A percentile compares a stretch with the other conserved stretches of the same genome.
phyloP scores from a whole-genome alignment of 1,140 invertebrate species.

The Idris sp. region DNA sequence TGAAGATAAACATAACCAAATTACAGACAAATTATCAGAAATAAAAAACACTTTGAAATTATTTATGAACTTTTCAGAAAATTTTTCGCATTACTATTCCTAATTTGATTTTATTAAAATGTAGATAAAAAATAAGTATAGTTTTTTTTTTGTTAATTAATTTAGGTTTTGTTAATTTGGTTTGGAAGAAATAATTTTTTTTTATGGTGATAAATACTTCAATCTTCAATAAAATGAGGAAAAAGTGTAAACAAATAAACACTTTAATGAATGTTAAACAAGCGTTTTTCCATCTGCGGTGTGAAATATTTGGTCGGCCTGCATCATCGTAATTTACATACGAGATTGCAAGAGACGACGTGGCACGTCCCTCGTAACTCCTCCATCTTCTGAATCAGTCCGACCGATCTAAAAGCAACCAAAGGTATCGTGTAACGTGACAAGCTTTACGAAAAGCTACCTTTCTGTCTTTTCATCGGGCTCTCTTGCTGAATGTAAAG shows the following conservation, averaged over 20 bases:
- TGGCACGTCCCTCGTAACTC: conserved; percentile 66
- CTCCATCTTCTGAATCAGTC: conserved; percentile 65
- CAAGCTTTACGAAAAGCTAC: conserved; percentile 62
- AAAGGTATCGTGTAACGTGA: conserved; percentile 70
- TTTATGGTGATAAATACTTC: too few relatives aligned
- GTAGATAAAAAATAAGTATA: too few relatives aligned
- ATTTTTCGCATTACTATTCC: too few relatives aligned
- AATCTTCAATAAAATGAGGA: neutral
- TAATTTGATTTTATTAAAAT: too few relatives aligned
- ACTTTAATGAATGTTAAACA: conserved; percentile 62
- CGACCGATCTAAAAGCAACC: conserved; percentile 54
- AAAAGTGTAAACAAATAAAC: conserved; percentile 31
- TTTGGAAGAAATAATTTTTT: too few relatives aligned
- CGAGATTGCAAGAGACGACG: conserved; percentile 69
- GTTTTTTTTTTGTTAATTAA: too few relatives aligned
- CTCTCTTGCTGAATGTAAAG: conserved; percentile 31
- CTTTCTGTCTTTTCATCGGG: conserved; percentile 29
- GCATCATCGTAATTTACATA: conserved; percentile 70
- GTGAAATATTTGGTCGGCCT: conserved; percentile 56
- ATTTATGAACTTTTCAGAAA: too few relatives aligned
- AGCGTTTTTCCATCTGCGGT: conserved; percentile 65
- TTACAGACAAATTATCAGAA: too few relatives aligned
- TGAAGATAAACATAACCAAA: too few relatives aligned
- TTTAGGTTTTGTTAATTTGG: too few relatives aligned
- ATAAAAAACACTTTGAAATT: too few relatives aligned